Conservation (phyloP, 2,888 invertebrate genomes). For the Amorpha juglandis region DNA sequence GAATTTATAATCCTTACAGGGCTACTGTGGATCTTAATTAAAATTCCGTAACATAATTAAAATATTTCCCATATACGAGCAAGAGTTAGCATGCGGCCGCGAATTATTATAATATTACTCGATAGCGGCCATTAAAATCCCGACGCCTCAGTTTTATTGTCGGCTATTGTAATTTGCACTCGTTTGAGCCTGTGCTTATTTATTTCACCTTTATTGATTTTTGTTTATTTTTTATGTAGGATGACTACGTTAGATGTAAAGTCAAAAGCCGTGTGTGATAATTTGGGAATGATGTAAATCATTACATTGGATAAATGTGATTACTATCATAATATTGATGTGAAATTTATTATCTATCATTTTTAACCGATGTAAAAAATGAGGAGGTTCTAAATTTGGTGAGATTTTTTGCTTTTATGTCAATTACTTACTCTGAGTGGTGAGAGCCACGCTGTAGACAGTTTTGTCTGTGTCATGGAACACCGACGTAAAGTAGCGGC, state of each 20-base stretch:
- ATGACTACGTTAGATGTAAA: too few species aligned
- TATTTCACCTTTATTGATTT: slow-evolving; percentile 1
- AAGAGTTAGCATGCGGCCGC: slow-evolving; percentile 35
- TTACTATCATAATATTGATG: too few species aligned
- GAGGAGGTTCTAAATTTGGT: too few species aligned
- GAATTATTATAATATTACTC: slow-evolving; percentile 36
- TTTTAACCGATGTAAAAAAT: too few species aligned
- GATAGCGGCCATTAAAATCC: slow-evolving; percentile 35
- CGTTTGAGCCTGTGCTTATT: slow-evolving; percentile 3
- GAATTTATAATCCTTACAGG: neutral
- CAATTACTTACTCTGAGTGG: too few species aligned
- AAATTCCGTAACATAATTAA: slow-evolving; percentile 25
- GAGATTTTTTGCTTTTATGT: too few species aligned
- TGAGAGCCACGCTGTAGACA: too few species aligned
- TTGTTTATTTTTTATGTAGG: neutral
- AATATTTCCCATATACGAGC: slow-evolving; percentile 3
- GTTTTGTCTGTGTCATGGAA: too few species aligned
- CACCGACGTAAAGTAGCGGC: too few species aligned
- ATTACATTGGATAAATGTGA: neutral
- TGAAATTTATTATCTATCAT: too few species aligned
- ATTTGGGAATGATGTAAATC: too few species aligned
- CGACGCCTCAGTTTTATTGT: slow-evolving; percentile 41
- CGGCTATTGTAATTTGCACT: slow-evolving; percentile 24
- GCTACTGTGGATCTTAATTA: slow-evolving; percentile 23
- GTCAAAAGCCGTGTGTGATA: too few species aligned